Evolutionary conservation across 2,888 invertebrate species (phyloP).

Genomic region (Monochamus alternatus): DNA sequence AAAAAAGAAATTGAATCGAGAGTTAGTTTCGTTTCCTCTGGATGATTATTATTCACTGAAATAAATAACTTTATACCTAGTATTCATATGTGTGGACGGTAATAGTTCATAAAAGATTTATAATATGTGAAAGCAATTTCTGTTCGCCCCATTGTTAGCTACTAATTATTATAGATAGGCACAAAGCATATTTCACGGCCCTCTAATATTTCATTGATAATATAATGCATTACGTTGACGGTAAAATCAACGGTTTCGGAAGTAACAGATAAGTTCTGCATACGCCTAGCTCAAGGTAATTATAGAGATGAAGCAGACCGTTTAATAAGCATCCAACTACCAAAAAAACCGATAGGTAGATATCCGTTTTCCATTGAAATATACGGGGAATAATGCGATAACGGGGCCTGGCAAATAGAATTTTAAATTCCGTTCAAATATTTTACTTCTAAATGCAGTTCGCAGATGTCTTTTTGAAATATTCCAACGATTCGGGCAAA

Average conservation of each 20-base stretch:
- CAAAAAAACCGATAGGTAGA: constrained; percentile 11
- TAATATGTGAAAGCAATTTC: background rate
- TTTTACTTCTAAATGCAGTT: constrained; percentile 19
- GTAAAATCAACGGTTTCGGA: background rate
- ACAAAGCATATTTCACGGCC: background rate
- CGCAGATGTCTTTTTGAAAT: constrained; percentile 17
- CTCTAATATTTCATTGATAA: constrained; percentile 8
- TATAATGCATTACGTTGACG: constrained; percentile 9
- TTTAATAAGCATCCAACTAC: constrained; percentile 22
- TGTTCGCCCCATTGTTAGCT: constrained; percentile 3
- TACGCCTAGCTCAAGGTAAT: background rate
- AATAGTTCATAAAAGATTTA: no score
- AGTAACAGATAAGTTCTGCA: no score
- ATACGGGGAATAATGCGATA: constrained; percentile 14
- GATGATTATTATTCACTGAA: no score
- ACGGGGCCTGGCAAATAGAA: background rate
- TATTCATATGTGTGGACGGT: no score
- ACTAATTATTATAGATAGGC: constrained; percentile 2
- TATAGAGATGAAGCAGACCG: constrained; percentile 5
- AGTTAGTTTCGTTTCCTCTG: no score
- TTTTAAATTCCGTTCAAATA: constrained; percentile 25
- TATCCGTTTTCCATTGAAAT: constrained; percentile 12
- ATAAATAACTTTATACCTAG: no score
- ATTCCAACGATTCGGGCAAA: background rate
- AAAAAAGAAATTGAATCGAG: no score